Evolutionary conservation across 2,113 vertebrate species (phyloP), one percentile per base, ranked within the genome.

Genomic region (Phocoena sinus): DNA sequence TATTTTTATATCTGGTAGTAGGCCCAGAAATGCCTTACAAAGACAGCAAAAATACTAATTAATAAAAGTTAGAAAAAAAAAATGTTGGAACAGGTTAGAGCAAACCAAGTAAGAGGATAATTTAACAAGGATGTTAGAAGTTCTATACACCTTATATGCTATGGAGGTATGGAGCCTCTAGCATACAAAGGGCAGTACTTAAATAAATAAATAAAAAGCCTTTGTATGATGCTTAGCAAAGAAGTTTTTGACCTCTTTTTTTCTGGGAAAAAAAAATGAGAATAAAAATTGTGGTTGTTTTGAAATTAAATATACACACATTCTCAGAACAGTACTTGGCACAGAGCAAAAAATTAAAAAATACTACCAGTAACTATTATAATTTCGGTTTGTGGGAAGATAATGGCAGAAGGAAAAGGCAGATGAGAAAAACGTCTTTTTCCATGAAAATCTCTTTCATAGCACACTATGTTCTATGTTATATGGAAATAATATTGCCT

Each of bases 361-460:
- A 28, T 71, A 79, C 73, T 71, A 18, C 31, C 26, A 88, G 73
- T 67, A 73, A 23, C 65, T 65, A 18, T 73, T 83, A 85, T 2
- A 80, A 38, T 89, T 96, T 97, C 74, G 89, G 15, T 90, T 73
- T 91, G 20, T 88, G 44, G 50, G 18, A 95, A 14, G 33, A 93
- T 18, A 79, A 79, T 56, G 67, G 58, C 14, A 93, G 33, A 20
- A 93, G 6, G 70, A n/a, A 96, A 93, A 63, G 23, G 21, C 50
- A 94, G 38, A 94, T 26, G 14, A 79, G 25, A 68, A 25, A 68
- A 25, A 10, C 85, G 50, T 50, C 5, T 88, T 91, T 67, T 68
- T 62, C 21, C 26, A 33, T 60, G 41, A 28, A 53, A 56, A 93
- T 73, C n/a, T 79, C 41, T 86, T 3, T 79, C 68, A 56, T 12